These are phyloP conservation scores for Apamea monoglypha DNA, from an alignment of 2,888 invertebrate species.

Conservation along the genomic window DNA sequence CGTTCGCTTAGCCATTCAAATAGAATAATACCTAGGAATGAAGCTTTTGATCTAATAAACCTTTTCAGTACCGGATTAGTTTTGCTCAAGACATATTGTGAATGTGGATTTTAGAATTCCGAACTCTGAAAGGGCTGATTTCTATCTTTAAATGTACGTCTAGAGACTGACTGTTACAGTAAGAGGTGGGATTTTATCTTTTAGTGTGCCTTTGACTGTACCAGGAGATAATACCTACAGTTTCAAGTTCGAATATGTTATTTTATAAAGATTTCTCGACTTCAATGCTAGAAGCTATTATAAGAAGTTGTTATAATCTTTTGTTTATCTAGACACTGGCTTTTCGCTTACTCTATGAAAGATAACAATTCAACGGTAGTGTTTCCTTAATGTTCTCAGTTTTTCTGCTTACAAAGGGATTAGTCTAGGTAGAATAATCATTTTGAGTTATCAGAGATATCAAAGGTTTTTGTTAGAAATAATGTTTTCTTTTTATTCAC, in stretches of 20 bases:
- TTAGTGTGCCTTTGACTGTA: not conserved
- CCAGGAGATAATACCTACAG: not conserved
- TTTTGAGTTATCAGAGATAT: not conserved
- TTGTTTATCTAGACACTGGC: constrained; percentile 5
- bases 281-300: constrained; percentile 11
- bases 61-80: constrained; percentile 42
- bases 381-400: constrained; percentile 36
- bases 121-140: constrained; percentile 39
- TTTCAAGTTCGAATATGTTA: not conserved
- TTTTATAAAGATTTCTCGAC: not conserved
- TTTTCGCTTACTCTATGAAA: constrained; percentile 40
- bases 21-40: constrained; percentile 32
- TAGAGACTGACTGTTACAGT: constrained; percentile 12
- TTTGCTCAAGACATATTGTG: constrained; percentile 24
- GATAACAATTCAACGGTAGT: constrained; percentile 32
- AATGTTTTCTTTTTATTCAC: not conserved
- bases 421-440: not conserved
- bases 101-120: constrained; percentile 49
- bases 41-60: constrained; percentile 44
- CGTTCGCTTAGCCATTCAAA: constrained; percentile 15
- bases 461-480: not conserved
- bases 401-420: constrained; percentile 44
- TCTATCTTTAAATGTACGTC: constrained; percentile 35
- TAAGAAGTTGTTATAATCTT: constrained; percentile 17
- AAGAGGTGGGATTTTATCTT: constrained; percentile 35